Percentiles rank a stretch among this genome's conserved stretches.
phyloP scores from a whole-genome alignment of 64 coral and sea anemone genomes.

The Montipora efflorescens region DNA sequence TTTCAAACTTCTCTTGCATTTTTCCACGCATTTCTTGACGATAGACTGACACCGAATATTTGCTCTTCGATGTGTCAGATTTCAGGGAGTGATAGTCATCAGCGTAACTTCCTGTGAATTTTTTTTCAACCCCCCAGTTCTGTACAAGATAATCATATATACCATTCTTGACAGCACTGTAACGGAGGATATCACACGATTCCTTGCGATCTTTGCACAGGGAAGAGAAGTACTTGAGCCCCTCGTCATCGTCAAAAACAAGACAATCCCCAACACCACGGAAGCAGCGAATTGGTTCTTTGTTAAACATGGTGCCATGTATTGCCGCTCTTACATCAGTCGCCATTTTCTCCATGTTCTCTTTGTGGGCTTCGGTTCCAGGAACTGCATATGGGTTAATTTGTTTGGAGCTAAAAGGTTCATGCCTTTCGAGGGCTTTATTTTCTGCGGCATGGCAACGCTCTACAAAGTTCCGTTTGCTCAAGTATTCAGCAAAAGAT shows the following conservation, averaged over 20 bases:
- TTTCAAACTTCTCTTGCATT: constrained; percentile 15
- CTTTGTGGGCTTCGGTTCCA: constrained; percentile 43
- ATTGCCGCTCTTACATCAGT: constrained; percentile 51
- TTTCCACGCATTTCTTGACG: constrained; percentile 8
- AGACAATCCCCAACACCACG: constrained; percentile 46
- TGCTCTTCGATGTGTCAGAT: constrained; percentile 59
- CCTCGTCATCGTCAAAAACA: constrained; percentile 75
- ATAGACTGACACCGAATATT: constrained; percentile 60
- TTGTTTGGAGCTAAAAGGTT: constrained; percentile 42
- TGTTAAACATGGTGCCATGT: constrained; percentile 39
- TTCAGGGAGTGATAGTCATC: constrained; percentile 59
- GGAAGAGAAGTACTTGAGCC: constrained; percentile 59
- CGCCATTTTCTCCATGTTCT: constrained; percentile 79
- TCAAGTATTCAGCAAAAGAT: constrained; percentile 74
- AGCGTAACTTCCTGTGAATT: constrained; percentile 53
- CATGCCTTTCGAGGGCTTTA: constrained; percentile 38
- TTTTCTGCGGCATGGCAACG: constrained; percentile 60
- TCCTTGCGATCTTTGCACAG: constrained; percentile 64
- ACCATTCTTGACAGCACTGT: constrained; percentile 53
- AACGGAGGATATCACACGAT: constrained; percentile 36
- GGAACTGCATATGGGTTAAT: constrained; percentile 36
- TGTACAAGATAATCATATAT: constrained; percentile 38
- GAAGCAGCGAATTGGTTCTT: constrained; percentile 37
- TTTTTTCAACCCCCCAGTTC: constrained; percentile 44
- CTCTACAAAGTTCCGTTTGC: constrained; percentile 76